Conservation (phyloP, 2,797 vertebrate species). For the Tympanoctomys barrerae region DNA sequence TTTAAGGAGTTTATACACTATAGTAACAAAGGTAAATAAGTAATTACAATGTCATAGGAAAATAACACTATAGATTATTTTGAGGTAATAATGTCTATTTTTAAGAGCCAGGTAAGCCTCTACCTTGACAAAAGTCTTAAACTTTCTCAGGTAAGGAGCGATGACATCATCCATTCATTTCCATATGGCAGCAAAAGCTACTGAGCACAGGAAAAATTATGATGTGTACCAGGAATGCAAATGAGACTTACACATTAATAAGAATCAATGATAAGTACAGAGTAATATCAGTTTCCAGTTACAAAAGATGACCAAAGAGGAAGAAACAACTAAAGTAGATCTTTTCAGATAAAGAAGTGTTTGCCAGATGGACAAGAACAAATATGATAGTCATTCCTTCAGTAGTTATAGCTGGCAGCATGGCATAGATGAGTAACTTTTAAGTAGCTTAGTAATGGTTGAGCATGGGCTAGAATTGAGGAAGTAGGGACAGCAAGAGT, state of each 20-base stretch:
- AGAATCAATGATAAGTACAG: conserved; percentile 9
- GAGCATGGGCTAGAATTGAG: background rate
- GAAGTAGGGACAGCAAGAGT: background rate
- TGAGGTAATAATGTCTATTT: background rate
- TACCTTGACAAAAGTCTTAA: conserved; percentile 6
- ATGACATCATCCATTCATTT: conserved; percentile 10
- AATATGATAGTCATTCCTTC: background rate
- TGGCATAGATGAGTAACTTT: background rate
- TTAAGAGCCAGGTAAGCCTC: background rate
- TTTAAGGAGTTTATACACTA: conserved; percentile 4
- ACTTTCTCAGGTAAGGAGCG: conserved; percentile 20
- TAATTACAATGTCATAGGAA: background rate
- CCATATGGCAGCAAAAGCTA: background rate
- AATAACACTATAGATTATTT: background rate
- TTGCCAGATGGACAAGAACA: background rate
- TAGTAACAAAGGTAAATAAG: background rate
- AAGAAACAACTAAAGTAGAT: background rate
- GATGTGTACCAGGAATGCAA: background rate
- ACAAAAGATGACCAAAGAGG: conserved; percentile 36
- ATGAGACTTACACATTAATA: conserved; percentile 37
- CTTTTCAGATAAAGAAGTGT: background rate
- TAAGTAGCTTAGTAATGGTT: conserved; percentile 7
- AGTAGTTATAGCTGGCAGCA: background rate
- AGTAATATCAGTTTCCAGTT: background rate
- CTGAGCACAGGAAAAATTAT: background rate